Percentiles rank a stretch among this genome's conserved stretches.
Conservation (phyloP, 2,888 invertebrate species). For the Byasa hedistus region DNA sequence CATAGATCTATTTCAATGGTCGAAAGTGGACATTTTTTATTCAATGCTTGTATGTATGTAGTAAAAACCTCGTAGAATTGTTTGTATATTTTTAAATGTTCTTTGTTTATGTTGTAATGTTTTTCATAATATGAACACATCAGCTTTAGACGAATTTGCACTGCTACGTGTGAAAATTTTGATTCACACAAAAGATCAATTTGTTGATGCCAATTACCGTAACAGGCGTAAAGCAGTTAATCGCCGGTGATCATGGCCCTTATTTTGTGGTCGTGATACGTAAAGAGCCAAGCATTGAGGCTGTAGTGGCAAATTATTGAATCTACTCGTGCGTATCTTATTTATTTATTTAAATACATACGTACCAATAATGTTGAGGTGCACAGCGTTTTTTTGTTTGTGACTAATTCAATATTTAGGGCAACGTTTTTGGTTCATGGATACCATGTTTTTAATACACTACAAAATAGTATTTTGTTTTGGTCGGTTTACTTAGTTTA, state of each 20-base stretch:
- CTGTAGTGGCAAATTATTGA: neutral
- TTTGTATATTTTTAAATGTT: neutral
- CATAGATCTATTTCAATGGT: too few species aligned
- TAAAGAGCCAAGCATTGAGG: neutral
- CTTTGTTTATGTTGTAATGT: neutral
- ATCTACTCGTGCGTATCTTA: neutral
- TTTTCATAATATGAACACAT: neutral
- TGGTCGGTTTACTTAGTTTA: neutral
- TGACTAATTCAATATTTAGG: neutral
- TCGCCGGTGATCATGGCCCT: conserved; percentile 11
- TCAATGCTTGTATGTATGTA: neutral
- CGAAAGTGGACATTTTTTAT: neutral
- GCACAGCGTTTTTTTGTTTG: neutral
- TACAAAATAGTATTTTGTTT: neutral
- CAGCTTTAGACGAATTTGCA: neutral
- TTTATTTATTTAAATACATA: neutral
- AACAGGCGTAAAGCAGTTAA: conserved; percentile 13
- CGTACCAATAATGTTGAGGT: neutral
- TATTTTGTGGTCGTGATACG: conserved; percentile 2
- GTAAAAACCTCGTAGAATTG: neutral
- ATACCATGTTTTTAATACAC: neutral
- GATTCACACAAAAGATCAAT: conserved; percentile 17
- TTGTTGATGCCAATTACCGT: conserved; percentile 12
- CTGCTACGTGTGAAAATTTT: conserved; percentile 11
- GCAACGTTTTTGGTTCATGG: neutral